These are phyloP conservation scores for Volucella inflata DNA, from an alignment of 2,888 invertebrate genomes.

Conservation along the genomic window DNA sequence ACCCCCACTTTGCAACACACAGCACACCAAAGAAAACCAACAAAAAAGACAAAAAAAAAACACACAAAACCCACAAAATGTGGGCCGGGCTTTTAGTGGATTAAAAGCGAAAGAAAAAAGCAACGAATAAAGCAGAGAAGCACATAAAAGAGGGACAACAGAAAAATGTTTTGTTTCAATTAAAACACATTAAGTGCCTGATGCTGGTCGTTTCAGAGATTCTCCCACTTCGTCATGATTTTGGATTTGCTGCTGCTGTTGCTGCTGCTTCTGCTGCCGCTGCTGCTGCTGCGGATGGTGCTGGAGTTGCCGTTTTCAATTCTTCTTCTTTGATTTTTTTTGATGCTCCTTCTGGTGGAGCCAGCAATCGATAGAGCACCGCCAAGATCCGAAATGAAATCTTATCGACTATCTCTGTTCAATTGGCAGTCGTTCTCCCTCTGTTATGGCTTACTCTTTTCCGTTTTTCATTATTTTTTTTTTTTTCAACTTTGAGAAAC, in stretches of 20 bases:
- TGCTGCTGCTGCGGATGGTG: constrained; percentile 32
- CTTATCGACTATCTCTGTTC: constrained; percentile 36
- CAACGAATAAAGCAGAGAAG: constrained; percentile 32
- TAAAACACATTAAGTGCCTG: constrained; percentile 63
- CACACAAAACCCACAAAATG: constrained; percentile 38
- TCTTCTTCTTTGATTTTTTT: constrained; percentile 24
- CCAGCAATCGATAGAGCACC: constrained; percentile 61
- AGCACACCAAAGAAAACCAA: not conserved
- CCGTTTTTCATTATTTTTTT: constrained; percentile 18
- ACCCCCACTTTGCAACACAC: constrained; percentile 33
- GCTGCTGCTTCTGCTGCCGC: constrained; percentile 26
- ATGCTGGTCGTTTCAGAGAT: constrained; percentile 33
- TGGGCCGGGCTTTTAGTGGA: constrained; percentile 71
- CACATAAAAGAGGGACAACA: constrained; percentile 62
- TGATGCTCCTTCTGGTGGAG: constrained; percentile 3
- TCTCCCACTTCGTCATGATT: constrained; percentile 62
- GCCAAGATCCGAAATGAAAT: constrained; percentile 48
- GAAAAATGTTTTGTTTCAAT: constrained; percentile 72
- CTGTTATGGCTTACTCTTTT: constrained; percentile 7
- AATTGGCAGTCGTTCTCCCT: not conserved
- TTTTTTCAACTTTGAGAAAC: constrained; percentile 34
- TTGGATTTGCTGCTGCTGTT: constrained; percentile 49
- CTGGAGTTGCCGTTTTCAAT: constrained; percentile 19
- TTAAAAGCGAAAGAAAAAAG: constrained; percentile 39
- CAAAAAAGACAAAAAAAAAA: constrained; percentile 6